Conservation (phyloP, 1,140 invertebrate species). For the Gryon sp. region DNA sequence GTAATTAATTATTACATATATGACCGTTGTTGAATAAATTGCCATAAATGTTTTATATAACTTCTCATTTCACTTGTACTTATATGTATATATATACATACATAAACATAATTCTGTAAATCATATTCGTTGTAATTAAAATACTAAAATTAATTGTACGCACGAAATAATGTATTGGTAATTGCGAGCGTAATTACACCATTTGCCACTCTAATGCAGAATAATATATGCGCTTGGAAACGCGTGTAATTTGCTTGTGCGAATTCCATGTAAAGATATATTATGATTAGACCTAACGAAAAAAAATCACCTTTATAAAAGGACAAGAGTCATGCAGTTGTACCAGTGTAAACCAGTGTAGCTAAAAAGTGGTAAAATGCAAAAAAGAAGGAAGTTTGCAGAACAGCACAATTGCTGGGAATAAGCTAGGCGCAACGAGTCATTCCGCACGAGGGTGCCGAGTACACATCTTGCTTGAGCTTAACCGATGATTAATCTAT, state of each 20-base stretch:
- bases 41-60: background rate
- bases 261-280: conserved; percentile 13
- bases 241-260: too few species aligned
- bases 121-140: conserved; percentile 44
- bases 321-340: conserved; percentile 28
- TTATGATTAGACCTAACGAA: conserved; percentile 17
- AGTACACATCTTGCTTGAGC: conserved; percentile 70
- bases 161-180: conserved; percentile 45
- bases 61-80: conserved; percentile 10
- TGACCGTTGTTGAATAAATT: conserved; percentile 5
- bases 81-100: too few species aligned
- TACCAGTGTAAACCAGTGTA: conserved; percentile 35
- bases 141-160: conserved; percentile 36
- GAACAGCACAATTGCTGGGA: conserved; percentile 61
- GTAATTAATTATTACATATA: background rate
- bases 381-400: conserved; percentile 58
- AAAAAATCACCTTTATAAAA: conserved; percentile 26
- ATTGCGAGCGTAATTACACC: conserved; percentile 45
- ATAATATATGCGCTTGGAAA: conserved; percentile 22
- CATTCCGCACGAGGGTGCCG: conserved; percentile 34
- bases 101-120: conserved; percentile 36
- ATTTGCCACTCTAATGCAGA: conserved; percentile 47
- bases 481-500: conserved; percentile 78
- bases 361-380: conserved; percentile 44
- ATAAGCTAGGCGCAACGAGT: conserved; percentile 67